Evolutionary conservation across 2,888 invertebrate species (phyloP).

Genomic region (Brachyptera risi): DNA sequence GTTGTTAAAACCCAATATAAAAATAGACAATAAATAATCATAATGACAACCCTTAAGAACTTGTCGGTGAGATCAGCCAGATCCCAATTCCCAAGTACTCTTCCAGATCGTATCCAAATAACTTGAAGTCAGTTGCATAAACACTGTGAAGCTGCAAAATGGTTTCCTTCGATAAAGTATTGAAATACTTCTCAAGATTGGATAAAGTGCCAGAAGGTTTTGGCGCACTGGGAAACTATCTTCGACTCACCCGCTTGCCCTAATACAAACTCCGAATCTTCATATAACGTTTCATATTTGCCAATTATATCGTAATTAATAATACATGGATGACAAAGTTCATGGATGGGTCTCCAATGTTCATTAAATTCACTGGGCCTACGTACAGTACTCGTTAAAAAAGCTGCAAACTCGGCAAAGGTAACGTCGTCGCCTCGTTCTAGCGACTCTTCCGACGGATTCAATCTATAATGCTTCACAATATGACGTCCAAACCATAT

Average conservation of each 20-base stretch:
- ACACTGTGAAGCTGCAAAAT: slow-evolving; percentile 68
- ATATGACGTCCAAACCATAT: slow-evolving; percentile 61
- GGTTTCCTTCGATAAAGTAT: slow-evolving; percentile 64
- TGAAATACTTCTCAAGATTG: slow-evolving; percentile 67
- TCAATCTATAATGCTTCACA: slow-evolving; percentile 68
- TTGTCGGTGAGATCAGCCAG: slow-evolving; percentile 43
- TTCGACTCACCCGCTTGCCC: slow-evolving; percentile 36
- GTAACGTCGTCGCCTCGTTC: slow-evolving; percentile 73
- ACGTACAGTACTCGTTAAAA: slow-evolving; percentile 57
- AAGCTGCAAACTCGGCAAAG: slow-evolving; percentile 81
- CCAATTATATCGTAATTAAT: slow-evolving; percentile 86
- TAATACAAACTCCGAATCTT: slow-evolving; percentile 62
- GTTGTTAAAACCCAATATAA: too few relatives aligned
- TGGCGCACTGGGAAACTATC: slow-evolving; percentile 44
- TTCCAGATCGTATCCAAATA: slow-evolving; percentile 77
- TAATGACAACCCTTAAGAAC: too few relatives aligned
- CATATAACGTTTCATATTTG: slow-evolving; percentile 80
- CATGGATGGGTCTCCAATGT: slow-evolving; percentile 82
- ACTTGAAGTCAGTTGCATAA: slow-evolving; percentile 73
- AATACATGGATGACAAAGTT: slow-evolving; percentile 81
- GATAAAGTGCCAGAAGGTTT: slow-evolving; percentile 68
- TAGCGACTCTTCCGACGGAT: slow-evolving; percentile 65
- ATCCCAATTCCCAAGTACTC: slow-evolving; percentile 74
- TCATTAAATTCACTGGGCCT: slow-evolving; percentile 63
- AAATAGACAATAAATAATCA: too few relatives aligned